Evolutionary conservation across 2,797 vertebrate species (phyloP), one percentile per base, ranked within the genome.

Genomic region (Alauda arvensis): DNA sequence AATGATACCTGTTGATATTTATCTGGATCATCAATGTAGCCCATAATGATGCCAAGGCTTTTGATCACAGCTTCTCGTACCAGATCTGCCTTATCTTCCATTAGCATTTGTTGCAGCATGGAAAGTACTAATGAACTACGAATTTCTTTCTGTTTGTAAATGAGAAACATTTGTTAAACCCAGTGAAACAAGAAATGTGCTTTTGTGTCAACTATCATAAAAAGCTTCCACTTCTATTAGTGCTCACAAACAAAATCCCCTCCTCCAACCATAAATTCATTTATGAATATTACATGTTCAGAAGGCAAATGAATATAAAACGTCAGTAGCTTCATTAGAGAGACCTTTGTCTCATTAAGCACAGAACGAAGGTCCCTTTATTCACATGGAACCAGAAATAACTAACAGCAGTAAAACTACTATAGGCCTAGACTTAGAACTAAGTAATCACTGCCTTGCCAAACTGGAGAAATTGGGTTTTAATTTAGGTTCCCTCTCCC

Each of bases 21-120:
- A 96, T 99, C 99, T 90, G 99, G 96, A 95, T 99, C 99, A 88
- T 99, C 99, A 65, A 99, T 99, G 92, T 99, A 99, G 77, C 98
- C 99, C 99, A 99, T 99, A 92, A 99, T 99, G 94, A 99, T 98
- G 28, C 98, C 99, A 67, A 99, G 98, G 96, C 99, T 99, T 97
- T 98, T 99, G 93, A 99, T 99, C 75, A 99, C 99, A 69, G 99
- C 99, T 97, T 99, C 99, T 96, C 99, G 98, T 94, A 99, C 99
- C 97, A 99, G 97, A 96, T 99, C 99, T 8, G 99, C 98, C 94
- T 99, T 99, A 96, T 99, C 99, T 96, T 99, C 99, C 90, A 98
- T 96, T 61, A 99, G 96, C 99, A 99, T 99, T 96, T 99, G 99
- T 95, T 99, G 99, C 90, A 99, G 95, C 99, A 99, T 99, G 91